These are phyloP conservation scores for Gallinago stenura DNA, from an alignment of 2,797 vertebrate species.

Conservation along the genomic window DNA sequence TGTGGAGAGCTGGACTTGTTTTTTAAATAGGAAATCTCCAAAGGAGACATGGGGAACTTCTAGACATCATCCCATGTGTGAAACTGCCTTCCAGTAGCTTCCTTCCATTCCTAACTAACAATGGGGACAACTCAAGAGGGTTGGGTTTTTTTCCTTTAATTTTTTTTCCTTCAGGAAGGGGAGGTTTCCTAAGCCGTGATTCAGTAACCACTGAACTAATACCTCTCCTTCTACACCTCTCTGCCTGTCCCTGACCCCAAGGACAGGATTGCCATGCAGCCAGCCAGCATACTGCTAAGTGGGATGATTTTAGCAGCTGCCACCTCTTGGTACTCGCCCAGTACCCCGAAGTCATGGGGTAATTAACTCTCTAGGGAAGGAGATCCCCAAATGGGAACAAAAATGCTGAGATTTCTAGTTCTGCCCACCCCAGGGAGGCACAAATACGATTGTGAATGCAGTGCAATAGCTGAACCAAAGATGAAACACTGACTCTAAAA, in stretches of 20 bases:
- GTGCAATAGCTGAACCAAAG: not conserved
- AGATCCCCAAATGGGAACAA: not conserved
- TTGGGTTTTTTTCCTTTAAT: not conserved
- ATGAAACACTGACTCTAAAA: not conserved
- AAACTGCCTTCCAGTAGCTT: not conserved
- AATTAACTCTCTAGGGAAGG: not conserved
- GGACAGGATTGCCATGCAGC: rapidly evolving
- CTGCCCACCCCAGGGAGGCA: not conserved
- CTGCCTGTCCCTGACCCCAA: rapidly evolving
- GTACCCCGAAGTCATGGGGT: not conserved
- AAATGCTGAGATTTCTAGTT: not conserved
- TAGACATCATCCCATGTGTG: not conserved
- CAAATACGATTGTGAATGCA: not conserved
- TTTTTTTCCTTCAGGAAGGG: not conserved
- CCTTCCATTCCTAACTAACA: not conserved
- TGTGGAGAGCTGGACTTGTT: not conserved
- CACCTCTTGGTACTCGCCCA: not conserved
- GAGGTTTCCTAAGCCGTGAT: not conserved
- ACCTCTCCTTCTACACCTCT: not conserved
- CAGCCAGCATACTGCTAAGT: not conserved
- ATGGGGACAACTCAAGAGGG: not conserved
- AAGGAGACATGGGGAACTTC: not conserved
- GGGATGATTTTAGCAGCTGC: not conserved
- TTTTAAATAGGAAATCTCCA: not conserved
- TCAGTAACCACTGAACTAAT: not conserved